Conservation (phyloP, 2,113 vertebrate species). For the Columbina picui region DNA sequence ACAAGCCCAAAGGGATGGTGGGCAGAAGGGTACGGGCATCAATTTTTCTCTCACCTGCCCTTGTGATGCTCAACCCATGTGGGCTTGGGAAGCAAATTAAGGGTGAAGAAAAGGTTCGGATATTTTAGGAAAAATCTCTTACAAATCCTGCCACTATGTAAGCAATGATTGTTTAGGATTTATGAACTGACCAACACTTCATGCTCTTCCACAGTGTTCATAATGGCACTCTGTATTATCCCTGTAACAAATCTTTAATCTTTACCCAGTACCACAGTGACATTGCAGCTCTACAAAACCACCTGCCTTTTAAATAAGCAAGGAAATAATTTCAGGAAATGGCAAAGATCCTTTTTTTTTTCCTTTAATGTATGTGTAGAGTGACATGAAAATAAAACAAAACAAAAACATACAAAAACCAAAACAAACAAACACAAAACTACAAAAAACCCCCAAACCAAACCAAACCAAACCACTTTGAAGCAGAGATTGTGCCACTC, state of each 20-base stretch:
- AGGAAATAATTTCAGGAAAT: background rate
- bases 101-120: background rate
- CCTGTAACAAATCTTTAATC: background rate
- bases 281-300: background rate
- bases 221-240: background rate
- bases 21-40: background rate
- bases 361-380: background rate
- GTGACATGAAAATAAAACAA: background rate
- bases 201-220: background rate
- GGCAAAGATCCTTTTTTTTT: background rate
- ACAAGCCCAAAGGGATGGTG: background rate
- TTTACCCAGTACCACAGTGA: background rate
- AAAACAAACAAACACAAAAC: no score
- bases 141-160: background rate
- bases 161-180: background rate
- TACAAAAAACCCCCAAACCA: no score
- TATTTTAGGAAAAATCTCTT: background rate
- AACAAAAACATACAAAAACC: background rate
- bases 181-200: background rate
- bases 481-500: background rate
- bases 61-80: background rate
- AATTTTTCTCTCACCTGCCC: background rate
- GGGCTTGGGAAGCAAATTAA: background rate
- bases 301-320: background rate
- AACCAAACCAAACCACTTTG: background rate